These are phyloP conservation scores for Epinephelus malabaricus DNA, from an alignment of 2,797 vertebrate species.

Conservation along the genomic window DNA sequence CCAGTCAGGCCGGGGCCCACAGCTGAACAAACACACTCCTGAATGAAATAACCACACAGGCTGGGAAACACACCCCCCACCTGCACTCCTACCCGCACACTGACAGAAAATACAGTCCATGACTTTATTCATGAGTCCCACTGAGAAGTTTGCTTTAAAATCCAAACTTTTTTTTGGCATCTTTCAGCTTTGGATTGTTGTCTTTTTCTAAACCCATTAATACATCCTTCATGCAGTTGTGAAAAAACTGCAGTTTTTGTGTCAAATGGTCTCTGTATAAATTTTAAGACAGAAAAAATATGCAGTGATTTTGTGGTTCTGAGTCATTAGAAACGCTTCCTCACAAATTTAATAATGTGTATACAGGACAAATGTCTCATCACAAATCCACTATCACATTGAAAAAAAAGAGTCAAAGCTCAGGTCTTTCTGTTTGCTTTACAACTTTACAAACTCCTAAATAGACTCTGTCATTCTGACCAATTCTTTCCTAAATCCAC, in stretches of 20 bases:
- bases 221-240: neutral
- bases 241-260: neutral
- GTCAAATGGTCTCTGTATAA: no score
- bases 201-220: conserved; percentile 5
- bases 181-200: neutral
- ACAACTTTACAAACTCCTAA: conserved; percentile 53
- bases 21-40: conserved; percentile 77
- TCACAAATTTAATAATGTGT: neutral
- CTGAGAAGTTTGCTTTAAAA: conserved; percentile 5
- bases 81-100: conserved; percentile 32
- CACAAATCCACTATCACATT: neutral
- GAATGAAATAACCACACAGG: conserved; percentile 70
- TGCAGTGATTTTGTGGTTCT: neutral
- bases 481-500: conserved; percentile 59
- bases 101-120: conserved; percentile 23
- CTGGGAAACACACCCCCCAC: conserved; percentile 47
- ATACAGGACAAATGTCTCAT: neutral
- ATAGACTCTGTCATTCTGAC: conserved; percentile 47
- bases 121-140: conserved; percentile 41
- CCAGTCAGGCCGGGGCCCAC: conserved; percentile 42
- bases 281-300: no score
- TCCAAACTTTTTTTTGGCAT: neutral
- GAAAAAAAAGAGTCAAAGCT: neutral
- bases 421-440: conserved; percentile 2
- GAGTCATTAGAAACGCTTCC: neutral